These are phyloP conservation scores for Clarias macrocephalus DNA, from an alignment of 2,113 vertebrate genomes.

Conservation along the genomic window DNA sequence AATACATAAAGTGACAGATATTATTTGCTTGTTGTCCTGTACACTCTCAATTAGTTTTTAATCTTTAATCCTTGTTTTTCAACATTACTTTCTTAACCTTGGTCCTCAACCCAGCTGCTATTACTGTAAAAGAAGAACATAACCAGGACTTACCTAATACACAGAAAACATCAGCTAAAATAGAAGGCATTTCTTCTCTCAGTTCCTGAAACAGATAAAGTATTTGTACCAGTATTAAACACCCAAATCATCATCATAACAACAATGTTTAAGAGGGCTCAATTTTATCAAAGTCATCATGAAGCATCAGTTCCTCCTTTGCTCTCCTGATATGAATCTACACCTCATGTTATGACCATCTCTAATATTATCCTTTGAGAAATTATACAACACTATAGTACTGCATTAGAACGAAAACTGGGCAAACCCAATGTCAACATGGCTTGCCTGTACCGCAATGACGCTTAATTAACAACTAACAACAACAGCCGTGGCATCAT, in stretches of 20 bases:
- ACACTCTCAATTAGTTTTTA: neutral
- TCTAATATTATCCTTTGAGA: neutral
- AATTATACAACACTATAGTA: neutral
- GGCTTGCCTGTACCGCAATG: neutral
- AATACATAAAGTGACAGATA: too few relatives aligned
- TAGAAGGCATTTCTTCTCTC: constrained; percentile 92
- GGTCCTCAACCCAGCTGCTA: neutral
- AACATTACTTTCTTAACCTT: neutral
- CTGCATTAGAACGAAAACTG: neutral
- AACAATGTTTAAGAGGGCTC: too few relatives aligned
- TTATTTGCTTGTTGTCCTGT: too few relatives aligned
- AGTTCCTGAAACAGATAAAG: constrained; percentile 79
- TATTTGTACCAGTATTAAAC: neutral
- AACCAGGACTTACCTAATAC: constrained; percentile 80
- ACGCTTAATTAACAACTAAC: too few relatives aligned
- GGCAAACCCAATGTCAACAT: neutral
- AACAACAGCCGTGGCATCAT: too few relatives aligned
- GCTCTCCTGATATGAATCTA: neutral
- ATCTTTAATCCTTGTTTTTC: neutral
- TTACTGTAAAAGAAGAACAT: neutral
- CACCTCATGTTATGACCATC: too few relatives aligned
- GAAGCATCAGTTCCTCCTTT: too few relatives aligned
- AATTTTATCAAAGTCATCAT: neutral
- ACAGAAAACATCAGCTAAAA: constrained; percentile 98
- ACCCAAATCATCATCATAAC: neutral